Conservation (phyloP, 2,888 invertebrate species). For the Hedychridium roseum region DNA sequence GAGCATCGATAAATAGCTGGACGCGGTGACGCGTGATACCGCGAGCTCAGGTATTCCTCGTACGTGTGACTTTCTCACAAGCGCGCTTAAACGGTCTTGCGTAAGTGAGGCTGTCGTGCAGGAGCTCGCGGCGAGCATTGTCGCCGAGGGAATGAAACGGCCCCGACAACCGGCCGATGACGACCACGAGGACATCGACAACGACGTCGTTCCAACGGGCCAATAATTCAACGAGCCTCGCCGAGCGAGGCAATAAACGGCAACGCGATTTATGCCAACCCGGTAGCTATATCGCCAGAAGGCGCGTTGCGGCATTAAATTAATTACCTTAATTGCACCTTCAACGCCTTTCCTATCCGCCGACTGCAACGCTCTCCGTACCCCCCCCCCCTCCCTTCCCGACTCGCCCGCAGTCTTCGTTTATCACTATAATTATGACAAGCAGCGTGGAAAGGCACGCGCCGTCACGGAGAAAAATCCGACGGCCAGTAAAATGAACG, state of each 20-base stretch:
- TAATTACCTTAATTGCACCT: conserved; percentile 57
- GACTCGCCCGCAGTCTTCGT: too few species aligned
- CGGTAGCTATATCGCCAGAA: conserved; percentile 30
- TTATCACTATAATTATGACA: background rate
- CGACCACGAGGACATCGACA: background rate
- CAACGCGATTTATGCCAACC: conserved; percentile 28
- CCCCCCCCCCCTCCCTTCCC: conserved; percentile 4
- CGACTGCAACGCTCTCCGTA: background rate
- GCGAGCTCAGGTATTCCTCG: too few species aligned
- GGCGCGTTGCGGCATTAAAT: conserved; percentile 48
- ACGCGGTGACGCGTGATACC: too few species aligned
- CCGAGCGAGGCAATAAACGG: conserved; percentile 25
- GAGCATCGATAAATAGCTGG: too few species aligned
- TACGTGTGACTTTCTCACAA: too few species aligned
- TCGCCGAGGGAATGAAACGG: conserved; percentile 11
- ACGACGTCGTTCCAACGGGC: conserved; percentile 11
- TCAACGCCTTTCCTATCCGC: conserved; percentile 42
- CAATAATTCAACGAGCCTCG: conserved; percentile 26
- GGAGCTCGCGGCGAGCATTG: conserved; percentile 7
- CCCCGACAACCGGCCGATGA: conserved; percentile 1
- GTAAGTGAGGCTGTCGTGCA: background rate
- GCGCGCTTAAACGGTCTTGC: too few species aligned
- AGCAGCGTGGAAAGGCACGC: background rate
- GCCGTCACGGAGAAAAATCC: too few species aligned
- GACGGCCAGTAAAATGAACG: too few species aligned